Percentiles rank a stretch among this genome's conserved stretches.
These are phyloP conservation scores for Stegophylla sp. DNA, from an alignment of 2,888 invertebrate genomes.

Conservation along the genomic window DNA sequence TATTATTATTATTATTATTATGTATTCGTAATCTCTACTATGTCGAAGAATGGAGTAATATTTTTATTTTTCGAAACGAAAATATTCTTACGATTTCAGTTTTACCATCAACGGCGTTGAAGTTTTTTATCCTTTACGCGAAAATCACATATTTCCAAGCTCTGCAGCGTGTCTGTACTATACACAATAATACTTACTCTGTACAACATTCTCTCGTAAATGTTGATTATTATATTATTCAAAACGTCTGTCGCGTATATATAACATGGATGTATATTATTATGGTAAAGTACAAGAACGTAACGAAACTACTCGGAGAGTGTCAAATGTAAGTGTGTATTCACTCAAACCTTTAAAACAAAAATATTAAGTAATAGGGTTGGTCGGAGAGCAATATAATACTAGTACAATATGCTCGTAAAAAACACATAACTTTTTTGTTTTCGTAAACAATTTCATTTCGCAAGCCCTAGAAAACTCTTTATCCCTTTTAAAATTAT, in stretches of 20 bases:
- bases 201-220: constrained; percentile 9
- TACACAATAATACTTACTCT: background rate
- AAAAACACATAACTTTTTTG: no score
- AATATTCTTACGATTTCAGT: background rate
- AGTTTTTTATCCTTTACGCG: constrained; percentile 11
- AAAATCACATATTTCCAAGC: background rate
- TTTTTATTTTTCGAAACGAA: background rate
- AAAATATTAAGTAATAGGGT: background rate
- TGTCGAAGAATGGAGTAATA: background rate
- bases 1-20: background rate
- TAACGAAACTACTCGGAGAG: background rate
- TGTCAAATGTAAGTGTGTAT: background rate
- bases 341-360: background rate
- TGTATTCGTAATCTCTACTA: background rate
- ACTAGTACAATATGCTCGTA: no score
- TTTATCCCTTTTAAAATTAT: no score
- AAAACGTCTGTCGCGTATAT: background rate
- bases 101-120: no score
- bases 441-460: background rate
- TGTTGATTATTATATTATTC: constrained; percentile 31
- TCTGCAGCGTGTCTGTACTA: background rate
- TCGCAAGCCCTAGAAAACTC: background rate
- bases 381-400: no score
- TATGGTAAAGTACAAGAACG: background rate
- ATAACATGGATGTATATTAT: background rate